Percentiles rank a stretch among this genome's conserved stretches.
These are phyloP conservation scores for Listrodromus nycthemerus DNA, from an alignment of 2,888 invertebrate species.

Conservation along the genomic window DNA sequence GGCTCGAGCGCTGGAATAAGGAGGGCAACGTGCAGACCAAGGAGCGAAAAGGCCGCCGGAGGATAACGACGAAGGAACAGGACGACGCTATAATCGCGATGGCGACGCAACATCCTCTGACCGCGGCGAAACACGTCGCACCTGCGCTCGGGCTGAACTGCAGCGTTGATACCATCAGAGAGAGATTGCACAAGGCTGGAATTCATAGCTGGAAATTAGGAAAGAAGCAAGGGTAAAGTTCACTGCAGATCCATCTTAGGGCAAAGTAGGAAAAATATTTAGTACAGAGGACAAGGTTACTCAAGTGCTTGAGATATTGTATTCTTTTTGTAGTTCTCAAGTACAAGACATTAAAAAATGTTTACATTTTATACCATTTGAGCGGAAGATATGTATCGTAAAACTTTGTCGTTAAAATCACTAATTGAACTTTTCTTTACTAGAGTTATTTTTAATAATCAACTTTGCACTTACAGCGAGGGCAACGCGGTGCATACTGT, in stretches of 20 bases:
- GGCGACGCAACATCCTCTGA: constrained; percentile 83
- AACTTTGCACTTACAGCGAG: constrained; percentile 71
- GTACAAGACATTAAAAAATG: too few relatives aligned
- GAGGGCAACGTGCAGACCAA: constrained; percentile 83
- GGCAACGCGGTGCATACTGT: constrained; percentile 83
- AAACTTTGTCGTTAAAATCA: too few relatives aligned
- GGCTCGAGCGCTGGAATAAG: constrained; percentile 83
- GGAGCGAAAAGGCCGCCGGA: constrained; percentile 82
- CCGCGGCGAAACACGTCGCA: constrained; percentile 83
- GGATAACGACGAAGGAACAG: constrained; percentile 83
- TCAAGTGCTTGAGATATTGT: too few relatives aligned
- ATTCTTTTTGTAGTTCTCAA: too few relatives aligned
- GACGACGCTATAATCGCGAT: constrained; percentile 83
- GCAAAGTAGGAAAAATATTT: too few relatives aligned
- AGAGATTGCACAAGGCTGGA: constrained; percentile 82
- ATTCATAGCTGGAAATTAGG: constrained; percentile 84
- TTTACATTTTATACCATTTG: too few relatives aligned
- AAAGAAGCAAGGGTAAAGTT: constrained; percentile 81
- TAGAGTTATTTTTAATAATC: not conserved
- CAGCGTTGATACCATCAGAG: constrained; percentile 83
- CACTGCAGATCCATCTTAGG: too few relatives aligned
- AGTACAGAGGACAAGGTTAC: too few relatives aligned
- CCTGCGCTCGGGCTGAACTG: constrained; percentile 82
- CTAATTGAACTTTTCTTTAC: too few relatives aligned
- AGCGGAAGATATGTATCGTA: too few relatives aligned